A percentile compares a stretch with the other conserved stretches of the same genome.
phyloP scores from a whole-genome alignment of 2,113 vertebrate species.

The Spheniscus mendiculus region DNA sequence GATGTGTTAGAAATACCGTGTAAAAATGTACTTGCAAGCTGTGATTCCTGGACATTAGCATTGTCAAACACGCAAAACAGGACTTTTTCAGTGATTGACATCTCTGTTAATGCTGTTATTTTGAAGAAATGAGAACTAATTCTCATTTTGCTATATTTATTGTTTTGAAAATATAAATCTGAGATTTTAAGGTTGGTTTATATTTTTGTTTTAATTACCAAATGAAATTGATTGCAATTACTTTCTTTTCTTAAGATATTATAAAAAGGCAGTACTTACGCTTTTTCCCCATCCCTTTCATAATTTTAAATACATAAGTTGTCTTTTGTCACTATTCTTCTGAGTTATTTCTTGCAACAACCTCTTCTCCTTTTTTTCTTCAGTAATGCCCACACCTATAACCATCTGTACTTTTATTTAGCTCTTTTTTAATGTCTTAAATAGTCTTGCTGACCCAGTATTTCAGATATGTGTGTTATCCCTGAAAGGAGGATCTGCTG shows the following conservation, averaged over 20 bases:
- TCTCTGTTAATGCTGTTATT: neutral
- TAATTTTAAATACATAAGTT: neutral
- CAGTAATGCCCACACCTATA: neutral
- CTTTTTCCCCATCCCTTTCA: neutral
- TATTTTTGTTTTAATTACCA: neutral
- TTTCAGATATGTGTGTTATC: neutral
- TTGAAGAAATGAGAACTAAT: neutral
- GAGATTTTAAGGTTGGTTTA: neutral
- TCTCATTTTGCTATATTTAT: neutral
- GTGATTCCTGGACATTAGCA: neutral
- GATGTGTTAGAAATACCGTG: neutral
- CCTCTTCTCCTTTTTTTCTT: neutral
- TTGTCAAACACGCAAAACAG: neutral
- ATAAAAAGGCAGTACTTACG: accelerated
- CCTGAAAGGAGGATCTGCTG: neutral
- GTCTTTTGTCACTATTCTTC: neutral
- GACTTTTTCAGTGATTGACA: neutral
- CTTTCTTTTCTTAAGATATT: neutral
- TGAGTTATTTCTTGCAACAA: neutral
- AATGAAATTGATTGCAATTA: neutral
- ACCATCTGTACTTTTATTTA: neutral
- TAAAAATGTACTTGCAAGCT: neutral
- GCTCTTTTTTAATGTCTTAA: neutral
- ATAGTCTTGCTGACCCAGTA: neutral
- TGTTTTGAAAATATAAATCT: neutral